phyloP scores from a whole-genome alignment of 2,888 invertebrate genomes.

The Acanthoscelides obtectus region DNA sequence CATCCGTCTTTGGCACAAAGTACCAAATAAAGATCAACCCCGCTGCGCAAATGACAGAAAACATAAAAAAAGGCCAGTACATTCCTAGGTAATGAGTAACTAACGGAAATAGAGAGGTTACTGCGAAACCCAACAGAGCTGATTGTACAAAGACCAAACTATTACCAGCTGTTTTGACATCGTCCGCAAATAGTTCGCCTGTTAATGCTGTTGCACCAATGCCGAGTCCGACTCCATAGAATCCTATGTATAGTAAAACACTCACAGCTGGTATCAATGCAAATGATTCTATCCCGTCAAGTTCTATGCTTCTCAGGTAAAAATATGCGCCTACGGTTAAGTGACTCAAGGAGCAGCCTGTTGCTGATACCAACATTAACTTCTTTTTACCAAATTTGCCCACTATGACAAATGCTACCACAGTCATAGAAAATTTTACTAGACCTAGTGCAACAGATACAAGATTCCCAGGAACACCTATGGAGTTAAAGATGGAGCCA shows the following conservation, averaged over 20 bases:
- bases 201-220: constrained; percentile 75
- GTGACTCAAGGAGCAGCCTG: constrained; percentile 58
- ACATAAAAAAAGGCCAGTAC: background rate
- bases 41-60: background rate
- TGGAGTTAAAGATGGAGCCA: constrained; percentile 11
- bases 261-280: constrained; percentile 66
- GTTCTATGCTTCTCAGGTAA: constrained; percentile 48
- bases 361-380: constrained; percentile 63
- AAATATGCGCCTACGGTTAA: constrained; percentile 58
- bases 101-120: constrained; percentile 9
- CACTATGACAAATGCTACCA: constrained; percentile 65
- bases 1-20: background rate
- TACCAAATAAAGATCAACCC: background rate
- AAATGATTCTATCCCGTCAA: constrained; percentile 39
- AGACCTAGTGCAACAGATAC: constrained; percentile 8
- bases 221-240: constrained; percentile 66
- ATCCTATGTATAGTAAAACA: constrained; percentile 63
- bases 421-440: constrained; percentile 61
- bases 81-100: constrained; percentile 10
- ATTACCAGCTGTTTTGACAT: constrained; percentile 63
- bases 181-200: constrained; percentile 73
- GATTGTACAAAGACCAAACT: constrained; percentile 9
- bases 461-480: constrained; percentile 10
- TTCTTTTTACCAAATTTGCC: constrained; percentile 68
- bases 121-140: constrained; percentile 1